Evolutionary conservation across 2,888 invertebrate species (phyloP), one percentile per base, ranked within the genome.

Genomic region (Lymantria dispar): DNA sequence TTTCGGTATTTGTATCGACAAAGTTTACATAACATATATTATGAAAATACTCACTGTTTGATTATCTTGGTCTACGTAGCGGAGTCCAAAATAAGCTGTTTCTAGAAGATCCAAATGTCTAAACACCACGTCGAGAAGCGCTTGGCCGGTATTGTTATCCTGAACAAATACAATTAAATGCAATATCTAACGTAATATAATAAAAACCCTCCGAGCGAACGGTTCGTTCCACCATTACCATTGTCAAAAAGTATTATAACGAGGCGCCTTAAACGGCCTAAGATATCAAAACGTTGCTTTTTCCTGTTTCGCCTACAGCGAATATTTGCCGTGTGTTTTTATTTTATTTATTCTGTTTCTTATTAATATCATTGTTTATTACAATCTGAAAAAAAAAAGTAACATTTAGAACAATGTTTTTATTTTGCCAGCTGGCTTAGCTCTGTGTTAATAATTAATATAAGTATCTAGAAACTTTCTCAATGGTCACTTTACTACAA

Each of bases 21-120:
- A 22, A 22, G 22, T 5, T 22, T 22, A 22, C 5, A 22, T 3
- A 22, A 22, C 5, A 22, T 22, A 22, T 22, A 22, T 5, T 22
- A 22, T 22, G 5, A 5, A 33, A 1, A 50, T 48, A 82, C 94
- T 94, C 93, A 98, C 98, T 91, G 98, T 96, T 93, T 98, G 98
- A 81, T 96, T 98, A 71, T 97, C 96, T 73, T 95, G 94, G 84
- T 98, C 98, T 56, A 98, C 94, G 83, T 96, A 99, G 61, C 98
- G 94, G 45, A 99, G 94, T 47, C 99, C 98, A 85, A 99, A 99
- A 89, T 98, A 99, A 60, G 98, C 97, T 47, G 98, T 98, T 91
- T 99, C 98, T 80, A 98, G 92, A 52, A 99, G 94, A 90, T 98
- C 98, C 70, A 99, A 93, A 83, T 98, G 97, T 68, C 96, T 94